These are phyloP conservation scores for Labroides dimidiatus DNA, from an alignment of 2,797 vertebrate genomes.

Conservation along the genomic window DNA sequence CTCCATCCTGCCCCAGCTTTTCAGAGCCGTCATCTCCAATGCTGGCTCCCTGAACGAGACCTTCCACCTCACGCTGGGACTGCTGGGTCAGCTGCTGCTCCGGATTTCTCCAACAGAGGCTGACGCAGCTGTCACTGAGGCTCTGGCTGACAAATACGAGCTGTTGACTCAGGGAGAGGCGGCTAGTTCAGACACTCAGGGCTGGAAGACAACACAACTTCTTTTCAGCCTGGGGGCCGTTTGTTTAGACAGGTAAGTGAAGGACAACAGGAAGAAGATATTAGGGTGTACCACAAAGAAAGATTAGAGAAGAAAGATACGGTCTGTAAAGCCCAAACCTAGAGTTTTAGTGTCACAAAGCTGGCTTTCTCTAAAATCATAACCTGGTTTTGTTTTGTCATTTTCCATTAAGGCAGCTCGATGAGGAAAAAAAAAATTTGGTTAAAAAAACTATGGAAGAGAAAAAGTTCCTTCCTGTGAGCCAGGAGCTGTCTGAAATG, in stretches of 20 bases:
- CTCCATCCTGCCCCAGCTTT: conserved; percentile 94
- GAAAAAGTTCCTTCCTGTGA: too few species aligned
- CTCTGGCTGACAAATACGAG: conserved; percentile 90
- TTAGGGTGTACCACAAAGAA: too few species aligned
- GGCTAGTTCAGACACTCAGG: conserved; percentile 79
- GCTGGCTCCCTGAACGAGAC: conserved; percentile 97
- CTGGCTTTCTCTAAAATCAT: too few species aligned
- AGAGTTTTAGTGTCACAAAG: too few species aligned
- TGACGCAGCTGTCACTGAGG: conserved; percentile 90
- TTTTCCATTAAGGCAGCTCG: too few species aligned
- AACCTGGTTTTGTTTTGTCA: too few species aligned
- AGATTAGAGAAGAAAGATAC: too few species aligned
- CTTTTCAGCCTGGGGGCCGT: conserved; percentile 96
- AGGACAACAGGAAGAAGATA: neutral
- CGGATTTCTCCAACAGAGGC: conserved; percentile 90
- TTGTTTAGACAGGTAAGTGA: conserved; percentile 93
- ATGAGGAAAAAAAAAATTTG: too few species aligned
- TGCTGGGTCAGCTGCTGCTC: conserved; percentile 93
- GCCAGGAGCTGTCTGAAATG: too few species aligned
- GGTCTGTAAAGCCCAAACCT: too few species aligned
- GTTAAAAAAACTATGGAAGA: too few species aligned
- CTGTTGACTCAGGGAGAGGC: conserved; percentile 85
- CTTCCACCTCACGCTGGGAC: conserved; percentile 94
- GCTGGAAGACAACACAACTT: conserved; percentile 96
- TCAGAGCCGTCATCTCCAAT: conserved; percentile 96